Evolutionary conservation across 2,888 invertebrate species (phyloP).

Genomic region (Seladonia tumulorum): DNA sequence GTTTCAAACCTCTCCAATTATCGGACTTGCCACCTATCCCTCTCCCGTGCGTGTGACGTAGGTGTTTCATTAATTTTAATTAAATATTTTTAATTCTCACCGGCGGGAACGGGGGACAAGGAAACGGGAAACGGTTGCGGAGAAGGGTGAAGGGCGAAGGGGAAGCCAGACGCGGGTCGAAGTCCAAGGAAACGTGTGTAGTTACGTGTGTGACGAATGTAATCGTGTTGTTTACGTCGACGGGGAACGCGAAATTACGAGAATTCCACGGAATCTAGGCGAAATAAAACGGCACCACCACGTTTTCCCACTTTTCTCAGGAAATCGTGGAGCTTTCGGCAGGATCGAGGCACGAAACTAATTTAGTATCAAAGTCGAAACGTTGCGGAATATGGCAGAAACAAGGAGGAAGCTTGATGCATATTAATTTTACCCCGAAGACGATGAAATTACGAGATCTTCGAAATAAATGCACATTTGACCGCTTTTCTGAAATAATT

Average conservation of each 20-base stretch:
- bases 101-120: slow-evolving; percentile 5
- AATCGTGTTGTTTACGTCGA: slow-evolving; percentile 43
- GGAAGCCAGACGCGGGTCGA: not conserved
- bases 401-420: too few species aligned
- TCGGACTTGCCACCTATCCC: slow-evolving; percentile 54
- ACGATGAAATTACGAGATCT: too few species aligned
- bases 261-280: slow-evolving; percentile 24
- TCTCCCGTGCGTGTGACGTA: slow-evolving; percentile 67
- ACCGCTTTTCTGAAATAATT: too few species aligned
- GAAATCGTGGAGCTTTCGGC: not conserved
- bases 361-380: not conserved
- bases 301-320: not conserved
- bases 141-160: not conserved
- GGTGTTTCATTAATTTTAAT: slow-evolving; percentile 81
- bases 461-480: too few species aligned
- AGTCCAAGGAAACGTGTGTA: slow-evolving; percentile 15
- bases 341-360: not conserved
- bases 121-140: not conserved
- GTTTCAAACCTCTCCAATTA: slow-evolving; percentile 79
- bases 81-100: slow-evolving; percentile 78
- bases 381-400: not conserved
- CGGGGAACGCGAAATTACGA: not conserved
- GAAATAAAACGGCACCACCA: not conserved
- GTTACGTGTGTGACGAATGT: slow-evolving; percentile 15
- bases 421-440: too few species aligned